Evolutionary conservation across 2,113 vertebrate genomes (phyloP), one percentile per base, ranked within the genome.

Genomic region (Amblyopsis rosae): DNA sequence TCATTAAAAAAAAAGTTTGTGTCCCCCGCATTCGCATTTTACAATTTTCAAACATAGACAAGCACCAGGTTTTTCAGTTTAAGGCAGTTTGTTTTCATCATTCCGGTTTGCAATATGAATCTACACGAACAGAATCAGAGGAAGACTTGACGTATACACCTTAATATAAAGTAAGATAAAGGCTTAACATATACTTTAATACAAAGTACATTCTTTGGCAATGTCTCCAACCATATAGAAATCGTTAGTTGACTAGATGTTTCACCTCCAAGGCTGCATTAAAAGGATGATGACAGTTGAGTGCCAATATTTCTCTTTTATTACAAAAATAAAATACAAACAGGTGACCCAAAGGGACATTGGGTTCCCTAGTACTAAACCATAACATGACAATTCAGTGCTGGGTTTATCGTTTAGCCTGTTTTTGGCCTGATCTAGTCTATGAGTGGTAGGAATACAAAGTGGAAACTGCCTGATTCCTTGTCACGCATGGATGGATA

Each of bases 251-350:
- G 1, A 3, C 10, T 56, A 59, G 15, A 12, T 12, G 10, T 49
- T 60, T 60, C 3, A 19, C n/a, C 7, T 45, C 49, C 41, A 33
- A 17, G 54, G 17, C 10, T 45, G 19, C 61, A 3, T 75, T 46
- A 50, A 49, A 59, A 65, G 49, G 3, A 63, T 66, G 6, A 49
- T 46, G 32, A 1, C 12, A 65, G 51, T 48, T 59, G 46, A 87
- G 78, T 82, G 87, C 81, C 76, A 83, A 88, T 84, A 77, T 89
- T 89, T 82, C 62, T 91, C 65, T 91, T 91, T 93, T 93, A 92
- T 92, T 93, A 92, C 80, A 93, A 92, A 93, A 93, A 93, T 90
- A 91, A 90, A 93, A 92, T 92, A 92, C 90, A 93, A 92, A 90
- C 26, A 3, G 26, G 26, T 87, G 88, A 91, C 84, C 87, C 79